These are phyloP conservation scores for Collichthys lucidus DNA, from an alignment of 2,113 vertebrate species.

Conservation along the genomic window DNA sequence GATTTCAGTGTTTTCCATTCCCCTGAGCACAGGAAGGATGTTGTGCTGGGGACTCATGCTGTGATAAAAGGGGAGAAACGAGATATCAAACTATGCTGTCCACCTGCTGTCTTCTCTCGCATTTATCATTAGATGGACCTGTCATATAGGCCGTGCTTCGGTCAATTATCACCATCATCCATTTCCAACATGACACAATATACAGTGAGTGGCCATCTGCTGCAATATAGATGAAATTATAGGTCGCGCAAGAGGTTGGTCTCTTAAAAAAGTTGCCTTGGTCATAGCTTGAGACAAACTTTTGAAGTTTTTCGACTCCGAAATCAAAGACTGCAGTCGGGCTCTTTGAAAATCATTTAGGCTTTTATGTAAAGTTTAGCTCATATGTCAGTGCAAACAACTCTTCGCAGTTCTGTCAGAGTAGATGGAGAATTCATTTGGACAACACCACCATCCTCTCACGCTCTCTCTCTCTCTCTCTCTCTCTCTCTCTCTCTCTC, in stretches of 20 bases:
- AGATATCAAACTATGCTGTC: slow-evolving; percentile 81
- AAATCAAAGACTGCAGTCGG: slow-evolving; percentile 15
- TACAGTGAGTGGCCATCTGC: slow-evolving; percentile 65
- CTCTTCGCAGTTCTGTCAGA: slow-evolving; percentile 27
- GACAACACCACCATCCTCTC: slow-evolving; percentile 8
- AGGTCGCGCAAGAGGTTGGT: slow-evolving; percentile 28
- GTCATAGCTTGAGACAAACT: slow-evolving; percentile 31
- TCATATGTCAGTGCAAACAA: slow-evolving; percentile 34
- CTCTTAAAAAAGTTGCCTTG: slow-evolving; percentile 36
- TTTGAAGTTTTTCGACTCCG: slow-evolving; percentile 41
- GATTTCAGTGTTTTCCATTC: slow-evolving; percentile 75
- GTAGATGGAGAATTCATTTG: slow-evolving; percentile 40
- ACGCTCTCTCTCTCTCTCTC: neutral
- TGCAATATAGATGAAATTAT: slow-evolving; percentile 34
- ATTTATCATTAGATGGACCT: slow-evolving; percentile 77
- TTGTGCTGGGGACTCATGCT: slow-evolving; percentile 70
- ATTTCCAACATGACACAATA: slow-evolving; percentile 58
- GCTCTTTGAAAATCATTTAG: slow-evolving; percentile 45
- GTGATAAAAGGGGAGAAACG: slow-evolving; percentile 82
- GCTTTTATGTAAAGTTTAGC: slow-evolving; percentile 44
- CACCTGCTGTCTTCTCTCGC: slow-evolving; percentile 76
- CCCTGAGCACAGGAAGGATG: slow-evolving; percentile 71
- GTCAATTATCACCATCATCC: slow-evolving; percentile 70
- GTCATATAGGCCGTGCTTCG: slow-evolving; percentile 58
- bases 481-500: neutral